A percentile compares a stretch with the other conserved stretches of the same genome.
Conservation (phyloP, 1,140 invertebrate genomes). For the Zophobas atratus region DNA sequence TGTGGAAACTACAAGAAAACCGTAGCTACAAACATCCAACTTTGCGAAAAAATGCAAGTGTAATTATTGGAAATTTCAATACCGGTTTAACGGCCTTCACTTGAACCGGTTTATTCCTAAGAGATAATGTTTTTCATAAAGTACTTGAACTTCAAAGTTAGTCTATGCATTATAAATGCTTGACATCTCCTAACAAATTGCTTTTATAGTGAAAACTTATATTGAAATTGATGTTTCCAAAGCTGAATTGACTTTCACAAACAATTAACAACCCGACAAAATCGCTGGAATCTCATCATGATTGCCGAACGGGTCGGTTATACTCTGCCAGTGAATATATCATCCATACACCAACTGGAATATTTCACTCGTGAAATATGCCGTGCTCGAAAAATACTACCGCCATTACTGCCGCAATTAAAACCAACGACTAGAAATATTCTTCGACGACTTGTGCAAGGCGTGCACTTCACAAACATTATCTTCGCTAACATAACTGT, state of each 20-base stretch:
- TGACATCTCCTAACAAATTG: slow-evolving; percentile 12
- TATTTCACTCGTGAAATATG: too few relatives aligned
- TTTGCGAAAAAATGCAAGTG: not conserved
- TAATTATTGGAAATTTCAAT: not conserved
- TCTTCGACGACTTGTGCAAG: too few relatives aligned
- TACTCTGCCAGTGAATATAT: too few relatives aligned
- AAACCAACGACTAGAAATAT: too few relatives aligned
- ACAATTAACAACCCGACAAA: slow-evolving; percentile 10
- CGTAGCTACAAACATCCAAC: not conserved
- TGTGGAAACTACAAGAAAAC: not conserved
- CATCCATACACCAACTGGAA: too few relatives aligned
- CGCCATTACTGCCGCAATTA: too few relatives aligned
- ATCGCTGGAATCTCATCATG: not conserved
- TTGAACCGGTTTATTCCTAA: not conserved
- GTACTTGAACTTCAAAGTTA: not conserved
- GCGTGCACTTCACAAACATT: too few relatives aligned
- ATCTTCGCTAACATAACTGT: too few relatives aligned
- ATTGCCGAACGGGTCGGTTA: not conserved
- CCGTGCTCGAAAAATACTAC: too few relatives aligned
- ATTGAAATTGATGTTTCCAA: slow-evolving; percentile 11
- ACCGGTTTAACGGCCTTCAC: not conserved
- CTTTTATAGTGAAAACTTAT: slow-evolving; percentile 16
- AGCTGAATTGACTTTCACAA: not conserved
- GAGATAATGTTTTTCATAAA: slow-evolving; percentile 4
- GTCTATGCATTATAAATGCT: not conserved